Percentiles rank a stretch among this genome's conserved stretches.
Evolutionary conservation across 2,797 vertebrate species (phyloP).

Genomic region (Alca torda): DNA sequence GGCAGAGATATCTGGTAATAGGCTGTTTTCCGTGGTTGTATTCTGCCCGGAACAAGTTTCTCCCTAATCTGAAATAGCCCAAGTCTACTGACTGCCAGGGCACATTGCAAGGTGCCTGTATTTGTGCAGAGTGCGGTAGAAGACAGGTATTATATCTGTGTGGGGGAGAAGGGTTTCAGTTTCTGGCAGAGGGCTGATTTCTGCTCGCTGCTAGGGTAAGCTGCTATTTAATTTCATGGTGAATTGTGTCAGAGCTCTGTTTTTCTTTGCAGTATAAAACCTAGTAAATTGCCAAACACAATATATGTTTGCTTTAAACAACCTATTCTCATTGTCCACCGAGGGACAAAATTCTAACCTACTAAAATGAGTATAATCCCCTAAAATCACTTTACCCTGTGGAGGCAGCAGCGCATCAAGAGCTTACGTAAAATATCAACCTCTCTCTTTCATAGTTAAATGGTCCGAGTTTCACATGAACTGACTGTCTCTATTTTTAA

Average conservation of each 20-base stretch:
- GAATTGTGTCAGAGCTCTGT: slow-evolving; percentile 33
- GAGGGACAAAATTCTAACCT: slow-evolving; percentile 11
- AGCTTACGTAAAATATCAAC: neutral
- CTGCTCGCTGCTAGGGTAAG: slow-evolving; percentile 25
- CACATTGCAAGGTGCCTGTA: neutral
- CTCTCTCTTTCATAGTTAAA: neutral
- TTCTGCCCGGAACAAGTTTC: neutral
- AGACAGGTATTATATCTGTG: neutral
- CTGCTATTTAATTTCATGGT: slow-evolving; percentile 49
- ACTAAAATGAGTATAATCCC: slow-evolving; percentile 27
- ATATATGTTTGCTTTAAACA: slow-evolving; percentile 25
- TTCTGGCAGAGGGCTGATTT: slow-evolving; percentile 28
- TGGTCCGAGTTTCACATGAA: neutral
- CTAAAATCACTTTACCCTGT: slow-evolving; percentile 7
- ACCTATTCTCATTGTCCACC: slow-evolving; percentile 12
- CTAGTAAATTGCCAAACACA: slow-evolving; percentile 36
- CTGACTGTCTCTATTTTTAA: neutral
- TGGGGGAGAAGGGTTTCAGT: neutral
- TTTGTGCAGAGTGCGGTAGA: neutral
- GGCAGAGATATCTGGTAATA: neutral
- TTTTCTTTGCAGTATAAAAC: slow-evolving; percentile 13
- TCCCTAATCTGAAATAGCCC: neutral
- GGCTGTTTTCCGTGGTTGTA: neutral
- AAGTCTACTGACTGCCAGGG: neutral
- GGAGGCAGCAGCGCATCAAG: neutral